Evolutionary conservation across 37 sponge, comb jelly and placozoan genomes (phyloP).

Genomic region (Theonella swinhoei): DNA sequence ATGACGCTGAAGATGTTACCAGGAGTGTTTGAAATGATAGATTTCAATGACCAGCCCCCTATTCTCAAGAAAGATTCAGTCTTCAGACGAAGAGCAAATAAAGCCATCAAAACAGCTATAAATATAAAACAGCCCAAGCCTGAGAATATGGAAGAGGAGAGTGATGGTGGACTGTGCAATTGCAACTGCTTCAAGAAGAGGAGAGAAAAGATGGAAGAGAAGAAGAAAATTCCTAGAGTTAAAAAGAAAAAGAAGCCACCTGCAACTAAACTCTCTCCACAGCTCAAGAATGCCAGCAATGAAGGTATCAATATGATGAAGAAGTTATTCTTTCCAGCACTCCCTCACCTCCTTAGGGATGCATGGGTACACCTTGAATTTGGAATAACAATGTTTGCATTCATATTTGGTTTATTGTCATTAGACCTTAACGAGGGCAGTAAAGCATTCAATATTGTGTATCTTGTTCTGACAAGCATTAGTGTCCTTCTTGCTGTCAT

Average conservation of each 20-base stretch:
- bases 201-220: not conserved
- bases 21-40: not conserved
- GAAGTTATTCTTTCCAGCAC: not conserved
- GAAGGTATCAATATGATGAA: not conserved
- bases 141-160: not conserved
- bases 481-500: not conserved
- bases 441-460: constrained; percentile 14
- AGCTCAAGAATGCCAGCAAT: not conserved
- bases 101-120: not conserved
- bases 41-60: not conserved
- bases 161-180: not conserved
- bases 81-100: not conserved
- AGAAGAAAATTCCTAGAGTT: not conserved
- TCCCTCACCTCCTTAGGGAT: not conserved
- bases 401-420: constrained; percentile 12
- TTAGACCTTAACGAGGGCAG: not conserved
- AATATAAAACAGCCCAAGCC: not conserved
- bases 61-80: not conserved
- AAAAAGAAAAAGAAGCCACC: not conserved
- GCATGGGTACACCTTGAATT: constrained; percentile 56
- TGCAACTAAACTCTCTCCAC: not conserved
- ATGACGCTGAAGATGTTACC: no score
- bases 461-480: not conserved
- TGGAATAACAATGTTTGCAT: constrained; percentile 21
- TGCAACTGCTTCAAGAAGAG: not conserved